These are phyloP conservation scores for Poliocrania exsul DNA, from an alignment of 2,797 vertebrate genomes.

Conservation along the genomic window DNA sequence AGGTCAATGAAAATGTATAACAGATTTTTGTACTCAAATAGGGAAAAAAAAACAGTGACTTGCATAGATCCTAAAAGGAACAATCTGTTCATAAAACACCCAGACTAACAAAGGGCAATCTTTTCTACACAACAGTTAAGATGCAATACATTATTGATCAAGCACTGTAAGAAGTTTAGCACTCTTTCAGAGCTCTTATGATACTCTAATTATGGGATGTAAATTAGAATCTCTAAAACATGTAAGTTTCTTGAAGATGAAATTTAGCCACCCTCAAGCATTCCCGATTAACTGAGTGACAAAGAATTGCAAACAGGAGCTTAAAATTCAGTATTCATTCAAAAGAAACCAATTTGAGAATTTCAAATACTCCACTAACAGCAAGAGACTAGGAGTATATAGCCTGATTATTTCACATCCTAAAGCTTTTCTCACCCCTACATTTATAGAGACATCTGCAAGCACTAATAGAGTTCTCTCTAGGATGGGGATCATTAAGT, in stretches of 20 bases:
- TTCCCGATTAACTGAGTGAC: constrained; percentile 35
- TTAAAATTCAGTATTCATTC: constrained; percentile 46
- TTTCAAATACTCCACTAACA: constrained; percentile 56
- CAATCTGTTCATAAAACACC: constrained; percentile 19
- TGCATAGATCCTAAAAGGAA: not conserved
- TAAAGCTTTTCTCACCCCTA: constrained; percentile 46
- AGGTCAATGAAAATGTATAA: constrained; percentile 29
- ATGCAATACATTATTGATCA: constrained; percentile 30
- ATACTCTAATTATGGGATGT: constrained; percentile 14
- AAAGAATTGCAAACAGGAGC: constrained; percentile 50
- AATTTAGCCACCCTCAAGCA: constrained; percentile 31
- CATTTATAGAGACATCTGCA: constrained; percentile 71
- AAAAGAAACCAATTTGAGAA: constrained; percentile 50
- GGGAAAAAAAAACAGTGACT: not conserved
- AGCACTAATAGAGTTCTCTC: constrained; percentile 68
- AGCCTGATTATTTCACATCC: constrained; percentile 66
- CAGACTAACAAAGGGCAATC: not conserved
- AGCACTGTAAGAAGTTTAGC: constrained; percentile 22
- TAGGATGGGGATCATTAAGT: constrained; percentile 71
- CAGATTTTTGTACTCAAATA: not conserved
- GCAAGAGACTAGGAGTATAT: constrained; percentile 25
- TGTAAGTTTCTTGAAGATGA: constrained; percentile 25
- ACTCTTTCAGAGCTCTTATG: not conserved
- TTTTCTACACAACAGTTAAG: not conserved
- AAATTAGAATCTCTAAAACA: constrained; percentile 42